Evolutionary conservation across 2,888 invertebrate genomes (phyloP).

Genomic region (Mechanitis messenoides): DNA sequence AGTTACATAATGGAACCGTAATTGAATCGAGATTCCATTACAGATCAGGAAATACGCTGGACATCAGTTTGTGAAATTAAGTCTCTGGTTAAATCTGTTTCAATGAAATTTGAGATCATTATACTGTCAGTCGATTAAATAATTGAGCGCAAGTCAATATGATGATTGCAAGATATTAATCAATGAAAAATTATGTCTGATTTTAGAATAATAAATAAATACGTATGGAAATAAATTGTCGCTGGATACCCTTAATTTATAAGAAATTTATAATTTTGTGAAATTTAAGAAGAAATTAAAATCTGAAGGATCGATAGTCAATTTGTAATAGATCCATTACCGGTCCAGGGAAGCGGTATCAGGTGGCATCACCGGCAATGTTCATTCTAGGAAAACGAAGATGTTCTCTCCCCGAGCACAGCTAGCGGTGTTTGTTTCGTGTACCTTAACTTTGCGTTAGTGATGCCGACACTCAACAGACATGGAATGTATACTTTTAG

Average conservation of each 20-base stretch:
- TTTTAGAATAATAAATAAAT: no score
- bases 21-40: constrained; percentile 19
- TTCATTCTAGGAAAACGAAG: constrained; percentile 8
- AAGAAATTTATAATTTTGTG: no score
- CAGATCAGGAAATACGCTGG: constrained; percentile 1
- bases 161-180: no score
- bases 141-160: no score
- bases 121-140: no score
- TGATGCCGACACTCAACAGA: not conserved
- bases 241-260: no score
- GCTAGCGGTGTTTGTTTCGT: constrained; percentile 8
- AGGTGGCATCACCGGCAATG: not conserved
- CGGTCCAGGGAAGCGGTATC: not conserved
- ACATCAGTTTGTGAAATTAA: no score
- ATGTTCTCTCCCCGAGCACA: constrained; percentile 1
- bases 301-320: constrained; percentile 17
- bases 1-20: constrained; percentile 5
- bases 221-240: no score
- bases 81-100: no score
- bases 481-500: not conserved
- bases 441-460: not conserved
- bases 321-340: not conserved
- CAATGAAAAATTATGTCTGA: no score
- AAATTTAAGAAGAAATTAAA: not conserved
- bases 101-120: no score